Base-by-base conservation (phyloP, 2,113 vertebrate genomes). In the Conger conger region DNA sequence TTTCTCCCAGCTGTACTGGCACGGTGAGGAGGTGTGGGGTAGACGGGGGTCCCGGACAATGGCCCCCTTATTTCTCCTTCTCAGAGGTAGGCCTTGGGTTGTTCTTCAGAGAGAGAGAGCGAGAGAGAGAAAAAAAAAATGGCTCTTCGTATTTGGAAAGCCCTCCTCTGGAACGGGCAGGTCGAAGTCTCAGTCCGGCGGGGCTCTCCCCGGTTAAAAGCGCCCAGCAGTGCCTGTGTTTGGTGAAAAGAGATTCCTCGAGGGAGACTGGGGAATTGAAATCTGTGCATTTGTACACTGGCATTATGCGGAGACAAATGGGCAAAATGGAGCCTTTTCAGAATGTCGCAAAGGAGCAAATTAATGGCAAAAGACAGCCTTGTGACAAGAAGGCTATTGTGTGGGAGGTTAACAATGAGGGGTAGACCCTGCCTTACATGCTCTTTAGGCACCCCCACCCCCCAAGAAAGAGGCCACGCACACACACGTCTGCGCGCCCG, bases 331-430 rank as follows among this genome's bases (percentile, higher is more conserved):
- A 79, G 82, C 84, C 82, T 79, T 23, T n/a, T 33, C 83, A 90
- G 86, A 91, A 89, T 80, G 45, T 79, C 79, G 87, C 83, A 85
- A 42, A 86, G 88, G 91, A 81, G 86, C 88, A 87, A 90, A 92
- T 91, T 89, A 92, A 93, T 92, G 86, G 83, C 87, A 91, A 89
- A 89, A 88, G 91, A 93, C 90, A 89, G 89, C 86, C 90, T 87
- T 91, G 90, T 91, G 91, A 91, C 85, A 91, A 86, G 87, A 88
- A 87, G 88, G 81, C 89, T 84, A 85, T 88, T 90, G 87, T 90
- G 83, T 83, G 87, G 88, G 63, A 83, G 86, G 33, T 38, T 50
- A 86, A 91, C 81, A 88, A 89, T 90, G 86, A 79, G 42, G 78
- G 36, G 9, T n/a, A 87, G 85, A 83, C 83, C 63, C 76, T 30